phyloP scores from a whole-genome alignment of 2,888 invertebrate species.

The Sialis lutaria region DNA sequence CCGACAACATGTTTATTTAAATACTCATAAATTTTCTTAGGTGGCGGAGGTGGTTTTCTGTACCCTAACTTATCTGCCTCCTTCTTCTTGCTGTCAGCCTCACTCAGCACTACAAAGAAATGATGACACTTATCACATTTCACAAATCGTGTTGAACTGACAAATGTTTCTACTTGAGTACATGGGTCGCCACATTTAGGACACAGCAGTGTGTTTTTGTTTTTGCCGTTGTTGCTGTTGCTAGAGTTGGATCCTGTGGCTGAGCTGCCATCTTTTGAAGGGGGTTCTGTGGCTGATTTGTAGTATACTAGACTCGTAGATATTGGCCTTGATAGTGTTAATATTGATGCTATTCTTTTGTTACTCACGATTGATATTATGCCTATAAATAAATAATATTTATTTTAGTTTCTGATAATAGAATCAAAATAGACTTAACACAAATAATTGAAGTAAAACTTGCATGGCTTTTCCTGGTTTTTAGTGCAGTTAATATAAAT shows the following conservation, averaged over 20 bases:
- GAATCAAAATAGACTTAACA: conserved; percentile 1
- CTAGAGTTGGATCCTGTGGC: conserved; percentile 10
- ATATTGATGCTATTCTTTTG: conserved; percentile 11
- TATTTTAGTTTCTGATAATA: neutral
- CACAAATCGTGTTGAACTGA: conserved; percentile 90
- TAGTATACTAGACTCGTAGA: conserved; percentile 18
- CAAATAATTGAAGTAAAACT: no score
- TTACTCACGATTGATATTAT: conserved; percentile 16
- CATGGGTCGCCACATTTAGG: conserved; percentile 97
- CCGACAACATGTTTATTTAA: conserved; percentile 94
- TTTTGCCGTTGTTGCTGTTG: conserved; percentile 32
- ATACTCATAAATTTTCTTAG: conserved; percentile 94
- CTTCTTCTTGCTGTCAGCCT: conserved; percentile 82
- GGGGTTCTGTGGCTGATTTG: conserved; percentile 15
- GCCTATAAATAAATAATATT: conserved; percentile 14
- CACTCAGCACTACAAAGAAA: conserved; percentile 90
- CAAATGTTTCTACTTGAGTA: conserved; percentile 92
- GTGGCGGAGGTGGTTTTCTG: conserved; percentile 84
- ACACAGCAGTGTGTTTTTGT: conserved; percentile 68
- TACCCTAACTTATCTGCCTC: conserved; percentile 56
- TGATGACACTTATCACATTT: conserved; percentile 97
- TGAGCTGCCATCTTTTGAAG: conserved; percentile 8
- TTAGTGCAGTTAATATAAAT: no score
- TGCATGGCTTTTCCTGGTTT: no score
- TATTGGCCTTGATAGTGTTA: conserved; percentile 13